phyloP scores from a whole-genome alignment of 2,113 vertebrate species.

The Brienomyrus brachyistius region DNA sequence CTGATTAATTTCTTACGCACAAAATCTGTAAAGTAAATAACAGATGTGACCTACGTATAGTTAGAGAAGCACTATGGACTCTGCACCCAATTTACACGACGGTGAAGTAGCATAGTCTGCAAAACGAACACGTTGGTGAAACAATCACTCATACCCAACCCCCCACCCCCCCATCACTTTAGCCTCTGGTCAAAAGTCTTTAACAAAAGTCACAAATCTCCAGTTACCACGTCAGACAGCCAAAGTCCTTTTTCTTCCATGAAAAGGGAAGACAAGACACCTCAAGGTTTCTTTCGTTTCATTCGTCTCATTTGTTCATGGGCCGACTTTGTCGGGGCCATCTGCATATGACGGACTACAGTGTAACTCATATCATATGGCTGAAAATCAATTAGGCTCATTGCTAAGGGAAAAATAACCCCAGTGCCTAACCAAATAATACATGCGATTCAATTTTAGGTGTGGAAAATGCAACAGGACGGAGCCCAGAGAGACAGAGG shows the following conservation, averaged over 20 bases:
- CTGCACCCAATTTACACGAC: neutral
- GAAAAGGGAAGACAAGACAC: neutral
- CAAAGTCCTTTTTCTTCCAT: neutral
- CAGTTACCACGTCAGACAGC: neutral
- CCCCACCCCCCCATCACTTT: neutral
- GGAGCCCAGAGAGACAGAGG: neutral
- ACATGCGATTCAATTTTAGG: constrained; percentile 24
- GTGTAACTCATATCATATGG: neutral
- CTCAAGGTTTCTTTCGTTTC: neutral
- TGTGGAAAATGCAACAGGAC: constrained; percentile 16
- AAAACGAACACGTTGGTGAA: neutral
- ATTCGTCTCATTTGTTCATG: neutral
- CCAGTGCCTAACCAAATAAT: constrained; percentile 19
- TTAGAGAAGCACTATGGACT: neutral
- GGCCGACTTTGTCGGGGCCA: neutral
- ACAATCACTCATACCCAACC: neutral
- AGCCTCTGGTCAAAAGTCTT: neutral
- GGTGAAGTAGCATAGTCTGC: neutral
- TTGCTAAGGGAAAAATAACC: constrained; percentile 16
- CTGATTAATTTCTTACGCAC: neutral
- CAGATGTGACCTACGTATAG: neutral
- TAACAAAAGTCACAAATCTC: neutral
- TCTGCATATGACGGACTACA: neutral
- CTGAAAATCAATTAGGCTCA: neutral
- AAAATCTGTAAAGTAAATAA: neutral